Evolutionary conservation across 1,140 invertebrate genomes (phyloP).

Genomic region (Gonatopus flavifemur): DNA sequence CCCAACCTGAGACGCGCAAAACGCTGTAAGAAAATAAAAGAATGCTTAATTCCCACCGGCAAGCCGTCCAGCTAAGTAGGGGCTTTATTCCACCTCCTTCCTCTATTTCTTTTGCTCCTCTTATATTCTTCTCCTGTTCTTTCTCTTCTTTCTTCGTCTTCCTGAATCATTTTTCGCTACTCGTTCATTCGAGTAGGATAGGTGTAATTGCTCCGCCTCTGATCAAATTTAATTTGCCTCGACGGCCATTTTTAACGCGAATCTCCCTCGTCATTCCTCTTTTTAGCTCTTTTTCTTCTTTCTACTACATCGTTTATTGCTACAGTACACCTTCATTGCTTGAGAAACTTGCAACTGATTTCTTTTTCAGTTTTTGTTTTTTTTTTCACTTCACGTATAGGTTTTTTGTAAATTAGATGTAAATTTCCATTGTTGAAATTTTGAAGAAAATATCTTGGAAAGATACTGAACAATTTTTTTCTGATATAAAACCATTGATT

Average conservation of each 20-base stretch:
- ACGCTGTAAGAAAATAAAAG: conserved; percentile 48
- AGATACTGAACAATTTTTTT: no score
- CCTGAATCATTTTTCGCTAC: conserved; percentile 32
- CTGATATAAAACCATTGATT: no score
- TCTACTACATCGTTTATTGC: neutral
- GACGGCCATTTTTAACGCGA: conserved; percentile 27
- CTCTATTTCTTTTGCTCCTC: neutral
- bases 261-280: conserved; percentile 1
- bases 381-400: no score
- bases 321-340: no score
- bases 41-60: conserved; percentile 50
- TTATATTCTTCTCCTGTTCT: conserved; percentile 1
- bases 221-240: conserved; percentile 45
- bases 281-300: neutral
- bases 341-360: no score
- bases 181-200: conserved; percentile 37
- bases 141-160: conserved; percentile 5
- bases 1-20: conserved; percentile 36
- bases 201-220: conserved; percentile 37
- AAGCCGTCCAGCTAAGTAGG: conserved; percentile 22
- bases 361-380: no score
- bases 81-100: conserved; percentile 11
- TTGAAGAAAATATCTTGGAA: no score
- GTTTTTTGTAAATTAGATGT: no score
- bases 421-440: no score